phyloP scores from a whole-genome alignment of 2,888 invertebrate species.

The Sarcophaga carnaria region DNA sequence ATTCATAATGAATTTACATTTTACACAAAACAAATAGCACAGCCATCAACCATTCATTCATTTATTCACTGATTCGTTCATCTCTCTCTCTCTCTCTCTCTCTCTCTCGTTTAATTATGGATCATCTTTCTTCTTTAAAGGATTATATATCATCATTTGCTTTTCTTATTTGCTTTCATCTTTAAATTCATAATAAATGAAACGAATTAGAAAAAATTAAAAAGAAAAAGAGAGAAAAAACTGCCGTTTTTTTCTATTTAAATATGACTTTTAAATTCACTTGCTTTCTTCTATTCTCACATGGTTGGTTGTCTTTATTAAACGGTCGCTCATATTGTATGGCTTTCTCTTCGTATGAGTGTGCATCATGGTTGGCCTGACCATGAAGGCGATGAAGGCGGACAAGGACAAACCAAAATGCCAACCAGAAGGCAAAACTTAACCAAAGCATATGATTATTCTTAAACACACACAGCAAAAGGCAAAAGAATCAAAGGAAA shows the following conservation, averaged over 20 bases:
- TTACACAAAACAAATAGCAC: too few species aligned
- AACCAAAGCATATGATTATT: conserved; percentile 54
- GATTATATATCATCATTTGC: background rate
- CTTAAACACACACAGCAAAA: conserved; percentile 37
- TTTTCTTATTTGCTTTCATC: background rate
- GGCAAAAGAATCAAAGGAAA: conserved; percentile 22
- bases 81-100: too few species aligned
- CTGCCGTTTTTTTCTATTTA: background rate
- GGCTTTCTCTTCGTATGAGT: too few species aligned
- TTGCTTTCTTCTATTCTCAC: background rate
- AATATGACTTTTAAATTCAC: background rate
- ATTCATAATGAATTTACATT: too few species aligned
- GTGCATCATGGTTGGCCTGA: background rate
- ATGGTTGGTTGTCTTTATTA: background rate
- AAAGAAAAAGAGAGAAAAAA: background rate
- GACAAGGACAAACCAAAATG: conserved; percentile 46
- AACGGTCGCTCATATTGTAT: background rate
- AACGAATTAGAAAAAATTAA: too few species aligned
- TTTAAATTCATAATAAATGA: background rate
- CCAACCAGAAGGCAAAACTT: conserved; percentile 12
- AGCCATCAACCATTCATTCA: too few species aligned
- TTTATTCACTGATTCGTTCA: too few species aligned
- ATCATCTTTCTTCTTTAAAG: too few species aligned
- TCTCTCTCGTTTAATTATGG: too few species aligned
- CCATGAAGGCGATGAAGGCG: conserved; percentile 21